These are phyloP conservation scores for Eupithecia centaureata DNA, from an alignment of 2,888 invertebrate species.

Conservation along the genomic window DNA sequence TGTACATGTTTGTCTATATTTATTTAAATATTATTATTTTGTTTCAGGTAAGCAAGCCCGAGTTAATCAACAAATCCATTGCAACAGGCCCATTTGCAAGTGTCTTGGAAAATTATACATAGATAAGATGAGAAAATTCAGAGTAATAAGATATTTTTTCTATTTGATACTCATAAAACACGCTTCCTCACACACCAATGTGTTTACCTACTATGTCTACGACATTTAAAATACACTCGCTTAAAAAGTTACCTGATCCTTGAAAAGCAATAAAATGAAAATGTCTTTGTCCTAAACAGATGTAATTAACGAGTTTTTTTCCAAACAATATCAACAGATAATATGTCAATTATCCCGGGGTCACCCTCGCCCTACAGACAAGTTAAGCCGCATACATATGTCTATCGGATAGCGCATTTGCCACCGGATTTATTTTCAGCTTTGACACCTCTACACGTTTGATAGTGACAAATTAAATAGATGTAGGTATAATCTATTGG, in stretches of 20 bases:
- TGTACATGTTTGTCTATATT: no score
- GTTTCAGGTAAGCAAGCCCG: background rate
- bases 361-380: background rate
- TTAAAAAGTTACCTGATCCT: background rate
- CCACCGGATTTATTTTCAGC: background rate
- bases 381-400: conserved; percentile 2
- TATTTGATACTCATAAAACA: background rate
- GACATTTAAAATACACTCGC: background rate
- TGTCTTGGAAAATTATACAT: background rate
- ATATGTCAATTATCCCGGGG: conserved; percentile 18
- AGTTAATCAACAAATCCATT: background rate
- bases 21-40: background rate
- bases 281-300: conserved; percentile 22
- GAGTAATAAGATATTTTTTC: background rate
- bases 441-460: background rate
- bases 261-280: conserved; percentile 18
- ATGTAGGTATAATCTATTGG: background rate
- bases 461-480: background rate
- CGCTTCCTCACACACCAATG: no score
- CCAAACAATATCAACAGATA: conserved; percentile 18
- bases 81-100: background rate
- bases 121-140: background rate
- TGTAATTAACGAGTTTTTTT: conserved; percentile 19
- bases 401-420: conserved; percentile 1
- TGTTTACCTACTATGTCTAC: no score